Evolutionary conservation across 2,888 invertebrate species (phyloP), one percentile per base, ranked within the genome.

Genomic region (Acholoe squamosa): DNA sequence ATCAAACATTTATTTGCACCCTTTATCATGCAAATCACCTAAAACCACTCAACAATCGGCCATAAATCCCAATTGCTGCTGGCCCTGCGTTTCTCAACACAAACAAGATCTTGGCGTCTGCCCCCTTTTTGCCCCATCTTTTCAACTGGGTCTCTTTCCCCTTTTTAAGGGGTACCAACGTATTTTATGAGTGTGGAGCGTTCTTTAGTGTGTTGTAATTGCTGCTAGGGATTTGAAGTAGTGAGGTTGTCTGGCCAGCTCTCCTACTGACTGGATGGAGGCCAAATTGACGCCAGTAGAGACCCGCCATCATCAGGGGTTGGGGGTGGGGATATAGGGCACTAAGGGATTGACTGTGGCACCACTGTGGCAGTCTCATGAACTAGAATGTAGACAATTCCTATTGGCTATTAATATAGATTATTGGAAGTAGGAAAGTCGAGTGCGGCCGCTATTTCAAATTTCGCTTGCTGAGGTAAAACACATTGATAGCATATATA

Each of bases 11-110:
- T 71, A 71, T 71, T 71, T 71, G 71, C 71, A 25, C 25, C 71
- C 71, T 71, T 71, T 71, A 71, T 71, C 71, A 14, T 71, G 71
- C 71, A 71, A 71, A 71, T 71, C 28, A 71, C 71, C 28, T 71
- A 71, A 71, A 71, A 71, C 25, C n/a, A 71, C 25, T 71, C 71
- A 25, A 71, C 71, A 71, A 71, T 28, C 71, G 25, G 19, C 25
- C 71, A 71, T 71, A 71, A 71, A 71, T 71, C 25, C 71, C 7
- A 71, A 71, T 71, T 71, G 28, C 71, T 25, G 28, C 28, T 28
- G 14, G 71, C 71, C 71, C 5, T 14, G 43, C 43, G 61, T 61
- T 71, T 25, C 71, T 71, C 25, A n/a, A 14, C 71, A 28, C 71
- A 71, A 71, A 71, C 71, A 25, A 71, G 71, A 71, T 71, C 71